A percentile compares a stretch with the other conserved stretches of the same genome.
Conservation (phyloP, 2,113 vertebrate species). For the Pelecanus crispus region DNA sequence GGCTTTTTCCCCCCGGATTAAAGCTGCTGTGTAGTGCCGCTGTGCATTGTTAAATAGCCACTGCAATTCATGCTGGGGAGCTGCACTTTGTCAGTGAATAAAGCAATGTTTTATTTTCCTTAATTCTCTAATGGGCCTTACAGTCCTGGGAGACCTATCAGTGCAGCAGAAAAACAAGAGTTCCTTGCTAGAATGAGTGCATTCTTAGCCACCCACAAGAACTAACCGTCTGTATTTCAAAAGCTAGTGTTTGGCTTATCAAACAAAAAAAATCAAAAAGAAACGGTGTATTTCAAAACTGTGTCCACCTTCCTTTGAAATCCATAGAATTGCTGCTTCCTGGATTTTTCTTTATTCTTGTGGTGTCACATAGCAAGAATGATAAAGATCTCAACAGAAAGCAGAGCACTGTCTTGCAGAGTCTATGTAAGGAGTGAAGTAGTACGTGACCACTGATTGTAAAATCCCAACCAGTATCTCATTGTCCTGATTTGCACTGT, state of each 20-base stretch:
- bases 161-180: neutral
- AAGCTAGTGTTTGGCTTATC: neutral
- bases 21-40: neutral
- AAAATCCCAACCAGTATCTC: neutral
- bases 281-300: neutral
- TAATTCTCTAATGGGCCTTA: slow-evolving; percentile 8
- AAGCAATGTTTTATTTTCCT: slow-evolving; percentile 1
- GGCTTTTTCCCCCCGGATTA: neutral
- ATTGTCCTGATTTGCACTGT: neutral
- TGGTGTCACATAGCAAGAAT: neutral
- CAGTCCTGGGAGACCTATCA: neutral
- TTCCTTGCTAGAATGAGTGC: neutral
- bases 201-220: neutral
- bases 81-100: slow-evolving; percentile 15
- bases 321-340: neutral
- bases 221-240: neutral
- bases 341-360: neutral
- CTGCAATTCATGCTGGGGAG: neutral
- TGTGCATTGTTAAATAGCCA: neutral
- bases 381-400: neutral
- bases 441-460: neutral
- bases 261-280: neutral
- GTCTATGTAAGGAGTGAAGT: neutral
- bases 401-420: neutral
- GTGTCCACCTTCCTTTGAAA: neutral